phyloP scores from a whole-genome alignment of 2,113 vertebrate species.

The Oreotrochilus melanogaster region DNA sequence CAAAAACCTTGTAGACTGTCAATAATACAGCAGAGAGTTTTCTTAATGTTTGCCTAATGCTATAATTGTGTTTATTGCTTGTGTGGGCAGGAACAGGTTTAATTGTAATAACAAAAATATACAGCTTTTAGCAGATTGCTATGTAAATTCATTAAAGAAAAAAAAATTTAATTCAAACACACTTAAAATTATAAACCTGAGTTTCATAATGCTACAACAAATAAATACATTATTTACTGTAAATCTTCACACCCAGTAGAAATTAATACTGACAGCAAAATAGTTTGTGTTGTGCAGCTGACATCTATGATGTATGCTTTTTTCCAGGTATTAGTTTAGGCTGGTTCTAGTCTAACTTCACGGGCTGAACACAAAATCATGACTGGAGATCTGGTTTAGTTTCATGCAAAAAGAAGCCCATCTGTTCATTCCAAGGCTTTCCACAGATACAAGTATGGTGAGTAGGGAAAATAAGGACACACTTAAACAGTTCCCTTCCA shows the following conservation, averaged over 20 bases:
- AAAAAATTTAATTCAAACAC: not conserved
- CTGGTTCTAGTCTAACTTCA: not conserved
- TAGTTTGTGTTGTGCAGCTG: not conserved
- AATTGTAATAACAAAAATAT: not conserved
- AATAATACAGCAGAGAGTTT: not conserved
- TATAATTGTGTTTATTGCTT: not conserved
- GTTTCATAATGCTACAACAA: not conserved
- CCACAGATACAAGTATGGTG: not conserved
- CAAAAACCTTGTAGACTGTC: not conserved
- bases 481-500: not conserved
- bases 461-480: not conserved
- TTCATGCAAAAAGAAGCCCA: not conserved
- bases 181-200: not conserved
- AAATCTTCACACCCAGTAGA: not conserved
- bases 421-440: not conserved
- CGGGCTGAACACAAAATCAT: not conserved
- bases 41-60: not conserved
- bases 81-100: not conserved
- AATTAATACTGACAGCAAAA: not conserved
- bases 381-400: not conserved
- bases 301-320: fast-evolving
- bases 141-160: not conserved
- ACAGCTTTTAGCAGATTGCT: not conserved
- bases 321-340: not conserved
- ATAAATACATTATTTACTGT: not conserved